Evolutionary conservation across 2,113 vertebrate species (phyloP), one percentile per base, ranked within the genome.

Genomic region (Phylloscopus trochilus): DNA sequence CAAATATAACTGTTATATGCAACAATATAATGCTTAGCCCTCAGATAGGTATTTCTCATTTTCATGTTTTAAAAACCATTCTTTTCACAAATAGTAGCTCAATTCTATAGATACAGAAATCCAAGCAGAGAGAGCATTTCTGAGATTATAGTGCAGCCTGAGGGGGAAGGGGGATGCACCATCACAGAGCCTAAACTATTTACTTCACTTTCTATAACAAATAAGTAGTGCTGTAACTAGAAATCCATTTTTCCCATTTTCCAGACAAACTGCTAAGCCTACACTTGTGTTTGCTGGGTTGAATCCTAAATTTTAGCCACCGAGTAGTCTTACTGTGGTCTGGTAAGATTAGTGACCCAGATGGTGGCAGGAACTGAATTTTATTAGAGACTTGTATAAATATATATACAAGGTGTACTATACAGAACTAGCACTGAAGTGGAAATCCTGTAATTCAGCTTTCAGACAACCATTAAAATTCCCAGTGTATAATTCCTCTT

Each of bases 171-270:
- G 10, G 28, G 41, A 60, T 33, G 47, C 30, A 56, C 16, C n/a
- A 47, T 20, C 30, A 62, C 27, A 49, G 10, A 69, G 18, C 10
- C 31, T 80, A 12, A 87, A 49, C n/a, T 91, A 24, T 51, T 87
- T 67, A 41, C 31, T 73, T 69, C 18, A 55, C 9, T 5, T 85
- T 85, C 49, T 66, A 23, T 68, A 72, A 52, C 59, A 70, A 30
- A 2, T 37, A 55, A 66, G 15, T 31, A 73, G n/a, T 44, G 3
- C 2, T 15, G 4, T 0, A 1, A 74, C 30, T 82, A 46, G 43
- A 77, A 70, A 63, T 55, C 26, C 8, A 6, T 81, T 66, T 66
- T 92, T 74, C 27, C 16, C 5, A 44, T 28, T 79, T 70, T 19
- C 60, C 30, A 60, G 35, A 44, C 23, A 87, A 77, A 70, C 12